Evolutionary conservation across 2,797 vertebrate genomes (phyloP).

Genomic region (Poeciliopsis presidionis): DNA sequence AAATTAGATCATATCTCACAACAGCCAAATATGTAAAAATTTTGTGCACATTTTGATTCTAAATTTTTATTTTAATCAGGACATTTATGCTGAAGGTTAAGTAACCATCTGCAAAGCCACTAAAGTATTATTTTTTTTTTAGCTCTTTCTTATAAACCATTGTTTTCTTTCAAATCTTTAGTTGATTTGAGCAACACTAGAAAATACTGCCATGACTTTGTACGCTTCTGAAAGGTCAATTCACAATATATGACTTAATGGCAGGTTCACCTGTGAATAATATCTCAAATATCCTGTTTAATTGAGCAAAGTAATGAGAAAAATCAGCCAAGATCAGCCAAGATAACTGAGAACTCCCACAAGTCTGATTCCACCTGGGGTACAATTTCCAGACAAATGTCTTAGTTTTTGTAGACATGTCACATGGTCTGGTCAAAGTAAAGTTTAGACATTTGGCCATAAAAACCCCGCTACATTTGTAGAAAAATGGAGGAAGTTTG

Average conservation of each 20-base stretch:
- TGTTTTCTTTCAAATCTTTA: not conserved
- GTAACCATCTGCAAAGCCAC: not conserved
- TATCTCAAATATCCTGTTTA: not conserved
- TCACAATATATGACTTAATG: not conserved
- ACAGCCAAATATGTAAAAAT: not conserved
- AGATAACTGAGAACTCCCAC: not conserved
- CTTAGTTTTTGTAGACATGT: not conserved
- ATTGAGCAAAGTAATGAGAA: not conserved
- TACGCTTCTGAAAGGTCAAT: not conserved
- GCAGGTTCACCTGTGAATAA: not conserved
- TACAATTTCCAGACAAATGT: not conserved
- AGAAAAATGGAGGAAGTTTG: not conserved
- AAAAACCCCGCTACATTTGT: not conserved
- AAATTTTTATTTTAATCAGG: not conserved
- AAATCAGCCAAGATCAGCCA: not conserved
- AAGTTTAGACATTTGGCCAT: not conserved
- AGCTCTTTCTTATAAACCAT: not conserved
- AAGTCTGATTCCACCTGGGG: not conserved
- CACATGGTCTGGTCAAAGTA: not conserved
- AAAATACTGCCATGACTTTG: not conserved
- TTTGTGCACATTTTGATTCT: not conserved
- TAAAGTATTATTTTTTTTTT: not conserved
- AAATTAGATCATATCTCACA: not conserved
- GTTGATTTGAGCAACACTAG: not conserved
- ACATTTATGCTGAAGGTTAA: not conserved